A percentile compares a stretch with the other conserved stretches of the same genome.
These are phyloP conservation scores for Colostygia pectinataria DNA, from an alignment of 2,888 invertebrate genomes.

Conservation along the genomic window DNA sequence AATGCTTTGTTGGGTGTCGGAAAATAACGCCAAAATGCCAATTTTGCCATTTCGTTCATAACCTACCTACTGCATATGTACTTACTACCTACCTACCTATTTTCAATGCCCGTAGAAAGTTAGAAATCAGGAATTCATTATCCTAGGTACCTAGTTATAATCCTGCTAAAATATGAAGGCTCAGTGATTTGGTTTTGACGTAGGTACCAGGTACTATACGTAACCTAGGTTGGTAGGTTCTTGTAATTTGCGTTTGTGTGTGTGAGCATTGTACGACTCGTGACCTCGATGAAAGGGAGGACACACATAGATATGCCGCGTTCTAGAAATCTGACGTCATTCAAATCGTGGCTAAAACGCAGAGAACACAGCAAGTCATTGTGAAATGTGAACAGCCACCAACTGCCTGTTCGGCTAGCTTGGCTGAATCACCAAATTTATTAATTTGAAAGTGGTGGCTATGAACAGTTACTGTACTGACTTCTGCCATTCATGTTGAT, in stretches of 20 bases:
- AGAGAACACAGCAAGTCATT: constrained; percentile 69
- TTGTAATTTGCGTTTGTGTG: constrained; percentile 59
- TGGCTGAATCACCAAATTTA: constrained; percentile 68
- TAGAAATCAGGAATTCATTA: constrained; percentile 23
- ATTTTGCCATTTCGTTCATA: too few species aligned
- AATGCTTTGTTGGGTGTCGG: too few species aligned
- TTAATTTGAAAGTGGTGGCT: constrained; percentile 74
- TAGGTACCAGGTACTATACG: too few species aligned
- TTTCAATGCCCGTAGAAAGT: too few species aligned
- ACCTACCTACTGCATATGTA: too few species aligned
- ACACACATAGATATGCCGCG: constrained; percentile 57
- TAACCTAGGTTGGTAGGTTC: too few species aligned
- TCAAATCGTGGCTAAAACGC: constrained; percentile 64
- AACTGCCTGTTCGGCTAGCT: constrained; percentile 68
- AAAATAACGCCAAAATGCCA: too few species aligned
- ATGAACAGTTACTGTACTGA: constrained; percentile 76
- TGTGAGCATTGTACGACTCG: constrained; percentile 62
- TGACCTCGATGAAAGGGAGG: constrained; percentile 76
- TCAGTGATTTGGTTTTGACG: too few species aligned
- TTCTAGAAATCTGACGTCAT: constrained; percentile 82
- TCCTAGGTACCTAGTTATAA: constrained; percentile 38
- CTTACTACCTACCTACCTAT: constrained; percentile 4
- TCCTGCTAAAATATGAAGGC: constrained; percentile 51
- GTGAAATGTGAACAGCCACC: constrained; percentile 82
- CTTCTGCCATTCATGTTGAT: constrained; percentile 75